Evolutionary conservation across 2,797 vertebrate species (phyloP), one percentile per base, ranked within the genome.

Genomic region (Cheracebus regulus): DNA sequence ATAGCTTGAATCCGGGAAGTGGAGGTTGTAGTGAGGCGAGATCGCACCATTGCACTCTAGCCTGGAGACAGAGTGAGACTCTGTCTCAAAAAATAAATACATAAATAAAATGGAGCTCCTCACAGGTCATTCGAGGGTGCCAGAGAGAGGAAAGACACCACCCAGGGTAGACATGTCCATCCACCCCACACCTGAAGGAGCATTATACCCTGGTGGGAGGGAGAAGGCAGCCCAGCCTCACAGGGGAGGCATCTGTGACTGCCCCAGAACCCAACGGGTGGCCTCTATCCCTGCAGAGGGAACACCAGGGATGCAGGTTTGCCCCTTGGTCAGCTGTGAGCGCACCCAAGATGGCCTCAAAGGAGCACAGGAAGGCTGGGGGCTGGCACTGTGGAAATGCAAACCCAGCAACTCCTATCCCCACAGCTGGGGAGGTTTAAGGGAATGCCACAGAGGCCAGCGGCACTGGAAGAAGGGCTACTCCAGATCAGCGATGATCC

Each of bases 221-320:
- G 17, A 78, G 81, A 20, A 2, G 17, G 36, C 48, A 19, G 26
- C 64, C 64, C 41, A 7, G 39, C n/a, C 55, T 22, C 13, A 46
- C 13, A 4, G 46, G 41, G 46, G 24, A 8, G 22, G 75, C 3
- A 1, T 4, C 36, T 3, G 1, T 0, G 1, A 46, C 82, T 33
- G 76, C 26, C 41, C 46, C 14, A 7, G 89, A 46, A 44, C 19
- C 73, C 70, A n/a, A 46, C 30, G 39, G 44, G n/a, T 33, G 15
- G 41, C 26, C 15, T 75, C 72, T 19, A 2, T 17, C n/a, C 39
- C 48, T 20, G 70, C 78, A 44, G 55, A 7, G 46, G 79, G 81
- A 86, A 20, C 6, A 17, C 13, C 22, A 17, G 44, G 30, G 52
- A 26, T 5, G 22, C 28, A 36, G n/a, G 46, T 22, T 2, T 50